A percentile compares a stretch with the other conserved stretches of the same genome.
Evolutionary conservation across 2,113 vertebrate genomes (phyloP).

Genomic region (Varanus salvator): DNA sequence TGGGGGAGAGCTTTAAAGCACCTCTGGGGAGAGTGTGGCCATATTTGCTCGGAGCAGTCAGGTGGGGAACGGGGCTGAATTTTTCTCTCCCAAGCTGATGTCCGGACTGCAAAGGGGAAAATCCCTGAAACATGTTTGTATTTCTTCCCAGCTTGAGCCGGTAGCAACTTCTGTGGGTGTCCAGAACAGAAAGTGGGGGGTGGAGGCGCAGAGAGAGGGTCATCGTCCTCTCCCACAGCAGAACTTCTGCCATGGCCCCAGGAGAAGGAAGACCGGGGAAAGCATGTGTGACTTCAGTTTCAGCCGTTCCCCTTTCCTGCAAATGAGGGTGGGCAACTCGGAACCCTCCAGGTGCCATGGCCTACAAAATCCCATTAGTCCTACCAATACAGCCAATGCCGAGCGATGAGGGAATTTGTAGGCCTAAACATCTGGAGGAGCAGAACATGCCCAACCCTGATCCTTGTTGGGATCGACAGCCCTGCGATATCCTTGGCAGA

Average conservation of each 20-base stretch:
- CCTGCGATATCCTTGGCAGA: not conserved
- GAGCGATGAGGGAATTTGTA: too few species aligned
- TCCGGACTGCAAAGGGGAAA: too few species aligned
- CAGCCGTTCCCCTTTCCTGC: not conserved
- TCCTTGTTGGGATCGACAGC: not conserved
- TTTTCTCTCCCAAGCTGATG: not conserved
- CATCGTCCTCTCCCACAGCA: too few species aligned
- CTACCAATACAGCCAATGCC: too few species aligned
- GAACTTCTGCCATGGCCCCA: not conserved
- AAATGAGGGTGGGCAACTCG: too few species aligned
- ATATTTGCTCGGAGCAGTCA: not conserved
- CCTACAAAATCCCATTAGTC: too few species aligned
- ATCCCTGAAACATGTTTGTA: not conserved
- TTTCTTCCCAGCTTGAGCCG: not conserved
- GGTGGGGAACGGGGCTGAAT: not conserved
- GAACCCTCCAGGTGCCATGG: too few species aligned
- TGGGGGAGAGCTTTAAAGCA: not conserved
- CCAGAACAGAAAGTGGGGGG: not conserved
- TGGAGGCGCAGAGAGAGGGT: too few species aligned
- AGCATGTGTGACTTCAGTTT: not conserved
- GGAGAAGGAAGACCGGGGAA: too few species aligned
- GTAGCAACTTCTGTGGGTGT: not conserved
- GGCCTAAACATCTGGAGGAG: too few species aligned
- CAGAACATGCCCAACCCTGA: not conserved
- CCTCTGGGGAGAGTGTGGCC: not conserved